Conservation (phyloP, 1,140 invertebrate species). For the Temnothorax nylanderi region DNA sequence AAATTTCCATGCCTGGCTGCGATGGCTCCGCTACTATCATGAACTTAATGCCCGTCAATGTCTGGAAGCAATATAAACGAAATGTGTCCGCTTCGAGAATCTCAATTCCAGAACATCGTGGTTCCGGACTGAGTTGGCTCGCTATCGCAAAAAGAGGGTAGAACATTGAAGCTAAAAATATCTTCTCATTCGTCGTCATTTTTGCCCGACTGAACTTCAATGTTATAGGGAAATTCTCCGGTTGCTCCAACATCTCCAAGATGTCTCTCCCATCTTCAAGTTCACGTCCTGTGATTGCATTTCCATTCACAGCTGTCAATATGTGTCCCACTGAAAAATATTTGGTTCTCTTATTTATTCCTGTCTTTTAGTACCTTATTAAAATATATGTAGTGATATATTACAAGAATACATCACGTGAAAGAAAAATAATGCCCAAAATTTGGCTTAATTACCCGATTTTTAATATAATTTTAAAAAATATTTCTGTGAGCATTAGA, state of each 20-base stretch:
- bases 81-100: slow-evolving; percentile 98
- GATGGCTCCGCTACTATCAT: slow-evolving; percentile 96
- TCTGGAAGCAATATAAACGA: slow-evolving; percentile 98
- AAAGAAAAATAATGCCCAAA: background rate
- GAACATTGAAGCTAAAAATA: slow-evolving; percentile 97
- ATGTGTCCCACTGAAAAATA: slow-evolving; percentile 93
- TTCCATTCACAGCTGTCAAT: slow-evolving; percentile 94
- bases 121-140: slow-evolving; percentile 98
- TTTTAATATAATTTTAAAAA: background rate
- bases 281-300: slow-evolving; percentile 90
- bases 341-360: slow-evolving; percentile 86
- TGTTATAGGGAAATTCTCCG: slow-evolving; percentile 91
- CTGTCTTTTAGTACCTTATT: slow-evolving; percentile 87
- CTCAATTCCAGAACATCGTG: slow-evolving; percentile 98
- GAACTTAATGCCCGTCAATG: slow-evolving; percentile 98
- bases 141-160: slow-evolving; percentile 98
- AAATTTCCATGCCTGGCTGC: slow-evolving; percentile 93
- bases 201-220: slow-evolving; percentile 95
- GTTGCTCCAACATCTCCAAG: slow-evolving; percentile 90
- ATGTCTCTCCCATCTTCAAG: slow-evolving; percentile 95
- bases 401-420: background rate
- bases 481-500: background rate
- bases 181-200: slow-evolving; percentile 98
- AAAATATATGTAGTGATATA: slow-evolving; percentile 79
- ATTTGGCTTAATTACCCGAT: background rate